Conservation (phyloP, 2,888 invertebrate genomes). For the Loripinus fragilis region DNA sequence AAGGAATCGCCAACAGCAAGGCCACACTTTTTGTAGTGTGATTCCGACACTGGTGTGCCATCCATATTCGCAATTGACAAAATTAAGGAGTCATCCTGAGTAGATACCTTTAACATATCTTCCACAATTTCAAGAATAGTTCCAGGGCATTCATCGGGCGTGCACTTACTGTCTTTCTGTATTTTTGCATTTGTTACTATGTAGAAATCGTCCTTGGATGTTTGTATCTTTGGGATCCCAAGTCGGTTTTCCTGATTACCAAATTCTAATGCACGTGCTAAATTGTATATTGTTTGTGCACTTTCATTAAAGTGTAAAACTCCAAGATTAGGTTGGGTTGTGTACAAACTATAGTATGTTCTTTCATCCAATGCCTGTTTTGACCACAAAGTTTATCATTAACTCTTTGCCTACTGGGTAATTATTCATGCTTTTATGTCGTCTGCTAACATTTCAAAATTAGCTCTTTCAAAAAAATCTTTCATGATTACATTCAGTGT, state of each 20-base stretch:
- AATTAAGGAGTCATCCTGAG: constrained; percentile 43
- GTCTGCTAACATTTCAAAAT: too few species aligned
- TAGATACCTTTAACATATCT: constrained; percentile 60
- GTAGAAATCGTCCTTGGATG: constrained; percentile 56
- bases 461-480: too few species aligned
- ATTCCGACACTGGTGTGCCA: constrained; percentile 48
- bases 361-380: constrained; percentile 48
- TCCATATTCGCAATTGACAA: constrained; percentile 61
- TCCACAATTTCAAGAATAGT: constrained; percentile 60
- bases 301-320: constrained; percentile 56
- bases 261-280: constrained; percentile 64
- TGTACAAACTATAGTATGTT: constrained; percentile 65
- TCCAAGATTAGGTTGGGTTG: constrained; percentile 65
- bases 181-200: constrained; percentile 64
- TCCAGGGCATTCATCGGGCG: constrained; percentile 32
- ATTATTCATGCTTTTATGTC: too few species aligned
- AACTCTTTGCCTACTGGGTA: too few species aligned
- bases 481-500: too few species aligned
- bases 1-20: constrained; percentile 47
- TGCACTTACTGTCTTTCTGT: not conserved
- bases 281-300: constrained; percentile 50
- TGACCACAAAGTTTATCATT: constrained; percentile 23
- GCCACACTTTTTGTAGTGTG: constrained; percentile 41
- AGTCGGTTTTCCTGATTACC: constrained; percentile 68
- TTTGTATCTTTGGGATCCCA: constrained; percentile 65